These are phyloP conservation scores for Habrosyne pyritoides DNA, from an alignment of 2,888 invertebrate species.

Conservation along the genomic window DNA sequence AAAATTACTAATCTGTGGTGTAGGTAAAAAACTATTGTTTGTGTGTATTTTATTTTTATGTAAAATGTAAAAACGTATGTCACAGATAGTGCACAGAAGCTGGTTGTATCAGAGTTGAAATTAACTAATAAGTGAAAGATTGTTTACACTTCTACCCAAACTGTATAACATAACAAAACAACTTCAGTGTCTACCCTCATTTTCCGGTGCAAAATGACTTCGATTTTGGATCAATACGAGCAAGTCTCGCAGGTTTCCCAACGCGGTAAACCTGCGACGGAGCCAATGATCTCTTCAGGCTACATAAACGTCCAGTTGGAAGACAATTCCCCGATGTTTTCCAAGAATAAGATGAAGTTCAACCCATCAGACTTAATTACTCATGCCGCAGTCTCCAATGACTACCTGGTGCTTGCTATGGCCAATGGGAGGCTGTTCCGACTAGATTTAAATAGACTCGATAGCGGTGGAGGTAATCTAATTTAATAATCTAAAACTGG, in stretches of 20 bases:
- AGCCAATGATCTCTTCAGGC: constrained; percentile 78
- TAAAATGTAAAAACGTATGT: no score
- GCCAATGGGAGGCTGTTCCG: constrained; percentile 91
- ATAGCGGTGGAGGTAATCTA: constrained; percentile 90
- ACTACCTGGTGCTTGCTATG: constrained; percentile 92
- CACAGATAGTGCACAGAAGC: no score
- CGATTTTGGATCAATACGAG: constrained; percentile 93
- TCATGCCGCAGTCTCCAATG: constrained; percentile 91
- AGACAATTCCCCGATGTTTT: constrained; percentile 93
- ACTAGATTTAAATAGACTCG: constrained; percentile 91
- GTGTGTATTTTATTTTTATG: no score
- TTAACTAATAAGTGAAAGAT: no score
- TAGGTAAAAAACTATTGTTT: no score
- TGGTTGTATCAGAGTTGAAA: no score
- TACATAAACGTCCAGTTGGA: constrained; percentile 83
- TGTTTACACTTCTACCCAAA: not conserved
- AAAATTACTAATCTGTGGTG: no score
- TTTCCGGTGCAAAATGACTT: constrained; percentile 85
- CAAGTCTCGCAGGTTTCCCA: constrained; percentile 86
- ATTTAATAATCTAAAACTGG: not conserved
- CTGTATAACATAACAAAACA: not conserved
- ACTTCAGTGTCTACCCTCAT: not conserved
- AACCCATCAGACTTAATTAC: constrained; percentile 91
- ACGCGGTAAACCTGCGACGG: constrained; percentile 60
- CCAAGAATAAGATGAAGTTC: constrained; percentile 91